Percentiles rank a stretch among this genome's conserved stretches.
phyloP scores from a whole-genome alignment of 2,113 vertebrate species.

The Serilophus lunatus region DNA sequence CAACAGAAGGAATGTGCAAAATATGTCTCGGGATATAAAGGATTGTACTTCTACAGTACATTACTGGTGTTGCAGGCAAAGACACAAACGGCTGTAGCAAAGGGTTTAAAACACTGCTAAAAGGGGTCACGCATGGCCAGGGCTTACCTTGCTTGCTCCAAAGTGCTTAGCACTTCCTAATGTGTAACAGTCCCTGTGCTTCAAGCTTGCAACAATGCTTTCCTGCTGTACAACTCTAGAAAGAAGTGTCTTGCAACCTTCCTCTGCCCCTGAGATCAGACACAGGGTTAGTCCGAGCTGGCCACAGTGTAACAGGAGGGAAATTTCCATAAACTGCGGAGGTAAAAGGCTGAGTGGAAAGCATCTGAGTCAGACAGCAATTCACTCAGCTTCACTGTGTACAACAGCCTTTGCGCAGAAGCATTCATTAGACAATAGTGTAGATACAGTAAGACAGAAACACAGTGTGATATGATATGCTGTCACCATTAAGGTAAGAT shows the following conservation, averaged over 20 bases:
- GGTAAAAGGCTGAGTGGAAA: not conserved
- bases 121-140: rapidly evolving
- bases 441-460: constrained; percentile 14
- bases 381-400: not conserved
- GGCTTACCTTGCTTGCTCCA: not conserved
- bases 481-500: constrained; percentile 43
- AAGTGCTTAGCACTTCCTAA: not conserved
- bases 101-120: not conserved
- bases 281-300: not conserved
- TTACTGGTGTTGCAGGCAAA: not conserved
- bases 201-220: not conserved
- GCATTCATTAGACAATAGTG: constrained; percentile 17
- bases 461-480: not conserved
- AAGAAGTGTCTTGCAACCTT: not conserved
- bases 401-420: constrained; percentile 30
- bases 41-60: not conserved
- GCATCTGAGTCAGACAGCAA: not conserved
- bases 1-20: not conserved
- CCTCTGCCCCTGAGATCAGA: not conserved
- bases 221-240: not conserved
- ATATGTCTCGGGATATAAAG: not conserved
- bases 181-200: rapidly evolving
- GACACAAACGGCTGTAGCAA: not conserved
- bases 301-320: not conserved
- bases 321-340: not conserved